A percentile compares a stretch with the other conserved stretches of the same genome.
Conservation (phyloP, 2,113 vertebrate species). For the Eurypyga helias region DNA sequence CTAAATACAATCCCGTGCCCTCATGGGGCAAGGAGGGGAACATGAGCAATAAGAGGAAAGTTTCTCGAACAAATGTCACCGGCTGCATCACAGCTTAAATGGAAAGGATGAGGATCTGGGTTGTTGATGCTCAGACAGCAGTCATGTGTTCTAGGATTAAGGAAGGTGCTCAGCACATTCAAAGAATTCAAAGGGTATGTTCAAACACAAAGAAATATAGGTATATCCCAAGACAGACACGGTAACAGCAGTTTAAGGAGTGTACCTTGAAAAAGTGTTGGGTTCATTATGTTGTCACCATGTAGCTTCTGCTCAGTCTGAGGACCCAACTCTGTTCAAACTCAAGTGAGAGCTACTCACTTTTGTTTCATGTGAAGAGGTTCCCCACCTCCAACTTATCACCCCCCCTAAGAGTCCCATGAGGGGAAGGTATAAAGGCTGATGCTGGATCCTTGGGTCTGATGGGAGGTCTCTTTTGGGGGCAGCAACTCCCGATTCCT, state of each 20-base stretch:
- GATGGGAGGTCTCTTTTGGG: rapidly evolving
- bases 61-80: not conserved
- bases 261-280: rapidly evolving
- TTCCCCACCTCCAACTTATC: not conserved
- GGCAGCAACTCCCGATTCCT: not conserved
- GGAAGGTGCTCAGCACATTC: not conserved
- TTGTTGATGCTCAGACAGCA: not conserved
- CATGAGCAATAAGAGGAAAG: not conserved
- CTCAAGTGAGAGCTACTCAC: rapidly evolving
- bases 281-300: rapidly evolving
- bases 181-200: not conserved
- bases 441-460: not conserved
- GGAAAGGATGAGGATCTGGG: not conserved
- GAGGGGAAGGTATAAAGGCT: not conserved
- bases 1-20: not conserved
- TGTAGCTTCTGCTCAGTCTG: not conserved
- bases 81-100: not conserved
- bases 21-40: not conserved
- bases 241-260: not conserved
- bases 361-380: not conserved
- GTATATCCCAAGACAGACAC: not conserved
- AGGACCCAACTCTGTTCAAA: not conserved
- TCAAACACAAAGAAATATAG: not conserved
- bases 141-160: rapidly evolving
- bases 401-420: not conserved